Evolutionary conservation across 2,797 vertebrate species (phyloP).

Genomic region (Epinephelus awoara): DNA sequence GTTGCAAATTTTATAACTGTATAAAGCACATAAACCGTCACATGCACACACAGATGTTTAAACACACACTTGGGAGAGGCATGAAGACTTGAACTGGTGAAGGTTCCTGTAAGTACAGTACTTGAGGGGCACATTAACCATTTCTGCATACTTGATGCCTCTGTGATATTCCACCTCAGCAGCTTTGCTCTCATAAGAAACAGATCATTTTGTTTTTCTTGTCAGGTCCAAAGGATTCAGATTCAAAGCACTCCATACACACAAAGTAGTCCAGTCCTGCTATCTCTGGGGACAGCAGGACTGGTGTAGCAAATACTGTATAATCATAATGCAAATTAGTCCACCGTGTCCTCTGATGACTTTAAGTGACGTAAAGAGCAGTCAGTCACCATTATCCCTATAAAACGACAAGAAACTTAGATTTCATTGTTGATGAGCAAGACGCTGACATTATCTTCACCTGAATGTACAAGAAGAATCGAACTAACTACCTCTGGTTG

Average conservation of each 20-base stretch:
- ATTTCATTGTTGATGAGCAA: not conserved
- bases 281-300: slow-evolving; percentile 25
- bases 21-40: slow-evolving; percentile 14
- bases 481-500: not conserved
- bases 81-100: slow-evolving; percentile 2
- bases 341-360: slow-evolving; percentile 24
- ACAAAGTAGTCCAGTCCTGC: not conserved
- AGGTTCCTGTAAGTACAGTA: slow-evolving; percentile 9
- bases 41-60: slow-evolving; percentile 22
- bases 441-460: not conserved
- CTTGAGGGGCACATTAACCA: slow-evolving; percentile 11
- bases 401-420: not conserved
- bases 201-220: not conserved
- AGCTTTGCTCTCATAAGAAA: slow-evolving; percentile 5
- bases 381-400: not conserved
- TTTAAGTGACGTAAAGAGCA: slow-evolving; percentile 36
- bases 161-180: not conserved
- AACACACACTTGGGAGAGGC: not conserved
- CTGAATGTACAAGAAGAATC: not conserved
- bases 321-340: slow-evolving; percentile 59
- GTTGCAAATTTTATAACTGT: slow-evolving; percentile 30
- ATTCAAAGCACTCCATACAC: slow-evolving; percentile 28
- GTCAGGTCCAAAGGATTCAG: slow-evolving; percentile 7
- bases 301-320: slow-evolving; percentile 23
- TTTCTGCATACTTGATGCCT: not conserved